phyloP scores from a whole-genome alignment of 2,888 invertebrate species.

The Chymomyza caudatula region DNA sequence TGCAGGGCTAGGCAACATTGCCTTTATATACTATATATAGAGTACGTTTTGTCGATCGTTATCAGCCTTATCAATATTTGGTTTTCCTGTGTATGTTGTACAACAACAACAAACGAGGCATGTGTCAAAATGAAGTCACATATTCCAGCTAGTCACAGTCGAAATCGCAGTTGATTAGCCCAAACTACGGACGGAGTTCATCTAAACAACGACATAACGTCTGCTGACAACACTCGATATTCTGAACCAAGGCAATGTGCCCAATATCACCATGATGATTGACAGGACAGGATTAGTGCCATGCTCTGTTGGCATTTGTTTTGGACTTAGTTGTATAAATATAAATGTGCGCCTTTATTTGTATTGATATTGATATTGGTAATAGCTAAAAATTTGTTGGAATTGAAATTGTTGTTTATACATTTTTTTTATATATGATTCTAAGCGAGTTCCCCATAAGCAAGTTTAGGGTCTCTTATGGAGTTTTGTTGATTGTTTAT shows the following conservation, averaged over 20 bases:
- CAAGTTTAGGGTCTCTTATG: background rate
- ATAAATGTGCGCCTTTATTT: slow-evolving; percentile 43
- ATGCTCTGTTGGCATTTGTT: slow-evolving; percentile 52
- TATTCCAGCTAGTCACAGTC: background rate
- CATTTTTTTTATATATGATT: background rate
- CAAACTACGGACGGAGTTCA: slow-evolving; percentile 30
- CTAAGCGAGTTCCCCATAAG: background rate
- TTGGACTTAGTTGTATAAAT: slow-evolving; percentile 62
- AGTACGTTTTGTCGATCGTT: slow-evolving; percentile 43
- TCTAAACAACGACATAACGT: slow-evolving; percentile 33
- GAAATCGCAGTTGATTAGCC: slow-evolving; percentile 31
- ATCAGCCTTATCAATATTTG: slow-evolving; percentile 63
- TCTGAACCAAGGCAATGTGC: background rate
- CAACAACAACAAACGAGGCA: slow-evolving; percentile 39
- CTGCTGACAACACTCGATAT: background rate
- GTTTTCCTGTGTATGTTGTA: slow-evolving; percentile 3
- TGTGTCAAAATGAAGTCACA: slow-evolving; percentile 64
- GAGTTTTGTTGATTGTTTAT: background rate
- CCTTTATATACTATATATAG: slow-evolving; percentile 15
- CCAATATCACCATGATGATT: slow-evolving; percentile 50
- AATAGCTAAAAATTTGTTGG: slow-evolving; percentile 52
- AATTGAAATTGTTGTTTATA: background rate
- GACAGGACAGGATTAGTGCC: slow-evolving; percentile 61
- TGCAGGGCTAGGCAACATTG: slow-evolving; percentile 27
- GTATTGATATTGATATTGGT: slow-evolving; percentile 66